phyloP scores from a whole-genome alignment of 2,888 invertebrate genomes.

The Caenorhabditis afra region DNA sequence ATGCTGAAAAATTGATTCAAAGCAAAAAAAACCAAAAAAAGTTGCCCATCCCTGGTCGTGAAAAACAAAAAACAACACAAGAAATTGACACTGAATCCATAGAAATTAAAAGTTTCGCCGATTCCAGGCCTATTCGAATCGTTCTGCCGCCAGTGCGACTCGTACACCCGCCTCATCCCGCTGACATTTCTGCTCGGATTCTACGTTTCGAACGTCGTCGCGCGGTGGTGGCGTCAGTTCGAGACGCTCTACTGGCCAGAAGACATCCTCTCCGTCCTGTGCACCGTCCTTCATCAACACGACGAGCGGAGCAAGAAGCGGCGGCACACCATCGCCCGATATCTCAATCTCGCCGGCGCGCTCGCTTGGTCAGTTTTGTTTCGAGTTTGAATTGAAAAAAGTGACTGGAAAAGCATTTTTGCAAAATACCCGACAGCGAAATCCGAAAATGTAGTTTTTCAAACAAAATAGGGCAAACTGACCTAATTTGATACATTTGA shows the following conservation, averaged over 20 bases:
- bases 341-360: slow-evolving; percentile 70
- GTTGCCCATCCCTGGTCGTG: no score
- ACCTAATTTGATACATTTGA: no score
- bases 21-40: no score
- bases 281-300: slow-evolving; percentile 63
- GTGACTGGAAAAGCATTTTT: no score
- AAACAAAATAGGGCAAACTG: no score
- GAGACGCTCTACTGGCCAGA: slow-evolving; percentile 71
- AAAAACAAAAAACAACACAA: no score
- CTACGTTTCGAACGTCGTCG: slow-evolving; percentile 73
- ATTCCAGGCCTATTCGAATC: slow-evolving; percentile 66
- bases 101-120: slow-evolving; percentile 3
- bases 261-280: slow-evolving; percentile 68
- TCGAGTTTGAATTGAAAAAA: no score
- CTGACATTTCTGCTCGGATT: slow-evolving; percentile 76
- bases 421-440: not conserved
- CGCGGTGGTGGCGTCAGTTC: slow-evolving; percentile 73
- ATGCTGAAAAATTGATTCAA: no score
- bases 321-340: slow-evolving; percentile 72
- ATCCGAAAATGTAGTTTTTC: no score
- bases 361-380: slow-evolving; percentile 66
- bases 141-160: slow-evolving; percentile 69
- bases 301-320: slow-evolving; percentile 58
- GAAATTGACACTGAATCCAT: no score
- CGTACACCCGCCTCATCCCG: slow-evolving; percentile 72